Evolutionary conservation across 2,797 vertebrate genomes (phyloP).

Genomic region (Coendou prehensilis): DNA sequence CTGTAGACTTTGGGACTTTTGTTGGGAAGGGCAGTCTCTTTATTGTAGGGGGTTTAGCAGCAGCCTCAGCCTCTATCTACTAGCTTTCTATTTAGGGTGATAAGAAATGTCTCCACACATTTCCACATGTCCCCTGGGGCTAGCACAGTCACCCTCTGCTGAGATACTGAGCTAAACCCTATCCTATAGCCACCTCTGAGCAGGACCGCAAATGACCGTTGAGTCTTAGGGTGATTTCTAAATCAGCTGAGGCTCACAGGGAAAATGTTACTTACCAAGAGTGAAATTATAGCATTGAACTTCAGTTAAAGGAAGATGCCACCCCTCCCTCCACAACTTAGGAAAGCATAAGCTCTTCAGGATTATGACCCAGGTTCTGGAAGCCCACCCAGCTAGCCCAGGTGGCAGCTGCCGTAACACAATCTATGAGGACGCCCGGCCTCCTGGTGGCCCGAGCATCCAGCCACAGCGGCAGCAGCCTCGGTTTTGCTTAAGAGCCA

Average conservation of each 20-base stretch:
- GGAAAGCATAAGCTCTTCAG: neutral
- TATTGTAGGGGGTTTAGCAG: neutral
- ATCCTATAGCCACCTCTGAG: neutral
- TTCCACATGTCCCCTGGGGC: neutral
- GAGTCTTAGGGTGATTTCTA: slow-evolving; percentile 64
- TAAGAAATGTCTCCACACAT: neutral
- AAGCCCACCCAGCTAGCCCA: neutral
- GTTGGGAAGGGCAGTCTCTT: neutral
- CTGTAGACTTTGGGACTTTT: neutral
- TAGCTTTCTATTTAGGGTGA: neutral
- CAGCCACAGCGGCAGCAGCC: no score
- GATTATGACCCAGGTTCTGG: neutral
- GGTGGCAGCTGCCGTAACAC: rapidly evolving
- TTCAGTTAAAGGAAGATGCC: neutral
- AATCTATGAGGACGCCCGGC: neutral
- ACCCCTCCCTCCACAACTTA: neutral
- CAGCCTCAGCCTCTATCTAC: neutral
- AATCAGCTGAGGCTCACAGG: slow-evolving; percentile 72
- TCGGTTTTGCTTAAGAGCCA: neutral
- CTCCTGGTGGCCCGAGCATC: neutral
- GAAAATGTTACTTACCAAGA: slow-evolving; percentile 51
- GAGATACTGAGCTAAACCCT: neutral
- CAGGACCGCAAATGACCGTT: slow-evolving; percentile 32
- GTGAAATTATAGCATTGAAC: slow-evolving; percentile 36
- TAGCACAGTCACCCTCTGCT: neutral